Conservation (phyloP, 2,888 invertebrate species). For the Eristalinus aeneus region DNA sequence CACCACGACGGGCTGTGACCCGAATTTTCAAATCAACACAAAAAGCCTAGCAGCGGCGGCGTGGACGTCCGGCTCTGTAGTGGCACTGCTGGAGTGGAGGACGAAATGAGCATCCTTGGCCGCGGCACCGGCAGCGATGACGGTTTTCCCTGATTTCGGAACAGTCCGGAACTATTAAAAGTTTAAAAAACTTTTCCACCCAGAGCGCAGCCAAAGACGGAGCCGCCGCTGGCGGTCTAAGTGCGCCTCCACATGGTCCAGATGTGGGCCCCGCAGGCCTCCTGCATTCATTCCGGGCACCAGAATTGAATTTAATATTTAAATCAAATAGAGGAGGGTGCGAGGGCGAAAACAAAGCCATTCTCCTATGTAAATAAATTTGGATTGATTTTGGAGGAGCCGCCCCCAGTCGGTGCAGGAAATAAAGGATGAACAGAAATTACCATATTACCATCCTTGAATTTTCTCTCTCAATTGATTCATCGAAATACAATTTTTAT, state of each 20-base stretch:
- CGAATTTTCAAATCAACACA: conserved; percentile 61
- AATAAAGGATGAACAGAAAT: conserved; percentile 54
- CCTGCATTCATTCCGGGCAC: background rate
- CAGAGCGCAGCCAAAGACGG: conserved; percentile 6
- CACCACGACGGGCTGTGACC: conserved; percentile 56
- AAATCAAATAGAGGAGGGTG: conserved; percentile 56
- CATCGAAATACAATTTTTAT: conserved; percentile 70
- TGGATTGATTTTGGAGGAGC: conserved; percentile 60
- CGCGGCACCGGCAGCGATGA: conserved; percentile 16
- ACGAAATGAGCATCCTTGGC: conserved; percentile 38
- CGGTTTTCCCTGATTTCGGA: conserved; percentile 41
- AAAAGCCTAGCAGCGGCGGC: background rate
- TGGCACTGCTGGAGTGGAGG: background rate
- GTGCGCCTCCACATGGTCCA: conserved; percentile 57
- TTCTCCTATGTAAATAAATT: conserved; percentile 62
- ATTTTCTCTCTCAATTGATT: conserved; percentile 66
- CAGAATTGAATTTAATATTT: conserved; percentile 67
- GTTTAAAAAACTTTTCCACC: conserved; percentile 49
- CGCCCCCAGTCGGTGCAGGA: conserved; percentile 28
- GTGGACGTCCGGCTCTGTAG: background rate
- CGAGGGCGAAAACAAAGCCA: conserved; percentile 46
- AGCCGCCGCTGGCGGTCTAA: background rate
- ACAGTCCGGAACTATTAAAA: conserved; percentile 58
- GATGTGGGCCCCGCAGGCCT: conserved; percentile 17
- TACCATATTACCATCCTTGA: conserved; percentile 70